Percentiles rank a stretch among this genome's conserved stretches.
These are phyloP conservation scores for Panurus biarmicus DNA, from an alignment of 2,113 vertebrate species.

Conservation along the genomic window DNA sequence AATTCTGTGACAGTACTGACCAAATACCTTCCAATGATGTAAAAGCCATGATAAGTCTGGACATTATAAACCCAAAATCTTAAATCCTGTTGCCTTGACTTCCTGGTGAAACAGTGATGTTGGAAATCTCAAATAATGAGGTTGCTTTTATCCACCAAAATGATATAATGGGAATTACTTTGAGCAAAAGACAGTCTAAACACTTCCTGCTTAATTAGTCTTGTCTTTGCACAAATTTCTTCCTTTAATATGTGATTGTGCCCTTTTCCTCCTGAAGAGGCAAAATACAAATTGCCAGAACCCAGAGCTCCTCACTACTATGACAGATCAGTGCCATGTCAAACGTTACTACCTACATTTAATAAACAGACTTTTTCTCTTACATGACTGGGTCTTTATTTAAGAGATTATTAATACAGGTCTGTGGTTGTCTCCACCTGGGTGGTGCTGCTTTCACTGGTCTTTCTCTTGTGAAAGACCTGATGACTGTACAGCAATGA, in stretches of 20 bases:
- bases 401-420: neutral
- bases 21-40: neutral
- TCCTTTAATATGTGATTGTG: neutral
- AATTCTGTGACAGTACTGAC: neutral
- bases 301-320: neutral
- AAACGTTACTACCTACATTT: neutral
- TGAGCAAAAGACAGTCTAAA: neutral
- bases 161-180: neutral
- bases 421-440: neutral
- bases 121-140: neutral
- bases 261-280: neutral
- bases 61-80: neutral
- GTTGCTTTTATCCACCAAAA: neutral
- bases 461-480: neutral
- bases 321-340: neutral
- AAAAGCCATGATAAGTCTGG: neutral
- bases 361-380: constrained; percentile 7
- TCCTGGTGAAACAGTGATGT: neutral
- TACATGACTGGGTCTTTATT: neutral
- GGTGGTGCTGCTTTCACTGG: neutral
- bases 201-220: neutral
- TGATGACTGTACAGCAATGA: fast-evolving
- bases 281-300: neutral
- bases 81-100: neutral
- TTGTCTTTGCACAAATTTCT: neutral